A percentile compares a stretch with the other conserved stretches of the same genome.
Evolutionary conservation across 2,113 vertebrate genomes (phyloP).

Genomic region (Porphyrio hochstetteri): DNA sequence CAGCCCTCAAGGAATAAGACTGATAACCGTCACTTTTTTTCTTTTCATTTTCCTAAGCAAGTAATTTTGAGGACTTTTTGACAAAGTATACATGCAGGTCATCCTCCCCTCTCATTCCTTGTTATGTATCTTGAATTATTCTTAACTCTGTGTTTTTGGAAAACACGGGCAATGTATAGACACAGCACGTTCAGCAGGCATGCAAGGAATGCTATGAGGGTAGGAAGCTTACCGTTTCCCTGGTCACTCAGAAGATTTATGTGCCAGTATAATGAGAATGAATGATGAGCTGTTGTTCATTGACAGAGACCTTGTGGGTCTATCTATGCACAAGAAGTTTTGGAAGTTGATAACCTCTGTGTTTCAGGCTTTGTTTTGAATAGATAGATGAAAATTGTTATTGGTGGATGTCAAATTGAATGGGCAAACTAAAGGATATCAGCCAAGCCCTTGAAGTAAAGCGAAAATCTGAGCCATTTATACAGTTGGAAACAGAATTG

Average conservation of each 20-base stretch:
- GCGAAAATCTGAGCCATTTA: conserved; percentile 15
- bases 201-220: conserved; percentile 19
- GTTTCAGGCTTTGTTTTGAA: conserved; percentile 11
- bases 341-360: conserved; percentile 27
- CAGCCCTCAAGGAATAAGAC: neutral
- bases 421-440: neutral
- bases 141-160: neutral
- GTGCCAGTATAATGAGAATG: conserved; percentile 19
- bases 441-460: neutral
- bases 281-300: conserved; percentile 1
- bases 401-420: neutral
- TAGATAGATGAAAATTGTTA: neutral
- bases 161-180: neutral
- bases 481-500: neutral
- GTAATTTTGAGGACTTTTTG: neutral
- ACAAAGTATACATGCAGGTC: neutral
- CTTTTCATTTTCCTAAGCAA: neutral
- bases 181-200: conserved; percentile 3
- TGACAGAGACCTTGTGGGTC: neutral
- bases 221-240: neutral
- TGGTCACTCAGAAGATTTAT: conserved; percentile 33
- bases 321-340: neutral
- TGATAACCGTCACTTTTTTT: neutral
- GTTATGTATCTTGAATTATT: neutral
- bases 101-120: neutral